Evolutionary conservation across 2,113 vertebrate species (phyloP).

Genomic region (Eleginops maclovinus): DNA sequence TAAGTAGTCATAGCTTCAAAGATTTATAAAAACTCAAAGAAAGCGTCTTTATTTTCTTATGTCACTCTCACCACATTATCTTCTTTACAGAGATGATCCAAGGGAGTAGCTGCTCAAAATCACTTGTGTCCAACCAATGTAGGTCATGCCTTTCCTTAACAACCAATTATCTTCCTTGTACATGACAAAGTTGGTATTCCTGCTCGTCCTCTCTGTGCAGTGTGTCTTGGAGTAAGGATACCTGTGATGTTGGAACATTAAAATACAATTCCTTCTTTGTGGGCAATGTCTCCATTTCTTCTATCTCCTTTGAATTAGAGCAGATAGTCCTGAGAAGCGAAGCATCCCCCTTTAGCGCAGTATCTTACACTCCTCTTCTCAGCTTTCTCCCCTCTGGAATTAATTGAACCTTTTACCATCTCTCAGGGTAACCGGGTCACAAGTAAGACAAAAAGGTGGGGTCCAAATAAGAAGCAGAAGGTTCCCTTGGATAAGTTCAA

Average conservation of each 20-base stretch:
- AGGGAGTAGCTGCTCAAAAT: constrained; percentile 42
- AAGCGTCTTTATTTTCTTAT: background rate
- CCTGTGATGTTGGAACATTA: background rate
- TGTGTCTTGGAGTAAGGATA: constrained; percentile 2
- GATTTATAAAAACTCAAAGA: constrained; percentile 2
- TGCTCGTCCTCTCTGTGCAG: constrained; percentile 4
- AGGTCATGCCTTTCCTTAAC: constrained; percentile 61
- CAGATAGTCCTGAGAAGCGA: background rate
- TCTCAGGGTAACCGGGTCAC: constrained; percentile 14
- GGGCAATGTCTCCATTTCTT: background rate
- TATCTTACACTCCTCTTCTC: constrained; percentile 1
- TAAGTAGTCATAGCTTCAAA: constrained; percentile 79
- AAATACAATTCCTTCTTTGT: background rate
- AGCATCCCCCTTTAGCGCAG: constrained; percentile 21
- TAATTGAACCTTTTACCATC: constrained; percentile 7
- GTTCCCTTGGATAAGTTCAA: constrained; percentile 20
- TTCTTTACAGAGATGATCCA: constrained; percentile 40
- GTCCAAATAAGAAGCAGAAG: constrained; percentile 10
- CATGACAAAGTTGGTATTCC: constrained; percentile 23
- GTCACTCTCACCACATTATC: constrained; percentile 19
- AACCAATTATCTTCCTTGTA: constrained; percentile 16
- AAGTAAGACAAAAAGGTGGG: background rate
- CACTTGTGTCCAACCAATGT: constrained; percentile 63
- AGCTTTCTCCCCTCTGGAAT: background rate
- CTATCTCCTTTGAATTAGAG: background rate